phyloP scores from a whole-genome alignment of 2,888 invertebrate species.

The Yponomeuta evonymella region DNA sequence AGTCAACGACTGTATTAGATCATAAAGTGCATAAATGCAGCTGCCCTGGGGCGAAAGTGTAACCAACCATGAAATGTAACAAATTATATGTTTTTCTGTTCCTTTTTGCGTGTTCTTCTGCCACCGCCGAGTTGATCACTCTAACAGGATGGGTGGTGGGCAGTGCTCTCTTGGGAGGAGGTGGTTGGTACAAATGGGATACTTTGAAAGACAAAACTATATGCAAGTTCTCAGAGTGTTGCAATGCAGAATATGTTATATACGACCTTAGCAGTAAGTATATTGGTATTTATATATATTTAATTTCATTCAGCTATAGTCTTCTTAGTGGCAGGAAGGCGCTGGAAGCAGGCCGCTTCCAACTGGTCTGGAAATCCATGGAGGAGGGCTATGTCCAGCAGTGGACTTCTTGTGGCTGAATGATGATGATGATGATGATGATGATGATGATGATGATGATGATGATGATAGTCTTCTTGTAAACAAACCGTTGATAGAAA shows the following conservation, averaged over 20 bases:
- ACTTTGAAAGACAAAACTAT: constrained; percentile 54
- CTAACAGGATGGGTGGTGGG: constrained; percentile 35
- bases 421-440: too few relatives aligned
- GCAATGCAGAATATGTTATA: constrained; percentile 72
- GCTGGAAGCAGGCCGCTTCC: too few relatives aligned
- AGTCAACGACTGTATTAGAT: too few relatives aligned
- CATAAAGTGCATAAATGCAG: too few relatives aligned
- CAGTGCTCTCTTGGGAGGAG: constrained; percentile 39
- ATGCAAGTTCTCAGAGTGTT: constrained; percentile 77
- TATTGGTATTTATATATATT: background rate
- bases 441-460: too few relatives aligned
- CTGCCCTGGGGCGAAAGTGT: too few relatives aligned
- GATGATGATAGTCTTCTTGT: background rate
- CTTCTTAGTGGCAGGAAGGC: too few relatives aligned
- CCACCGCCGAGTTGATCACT: constrained; percentile 45
- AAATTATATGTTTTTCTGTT: constrained; percentile 11
- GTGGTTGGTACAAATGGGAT: constrained; percentile 56
- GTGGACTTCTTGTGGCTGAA: too few relatives aligned
- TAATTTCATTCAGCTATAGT: background rate
- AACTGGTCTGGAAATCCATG: too few relatives aligned
- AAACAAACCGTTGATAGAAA: constrained; percentile 6
- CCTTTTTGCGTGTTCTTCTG: background rate
- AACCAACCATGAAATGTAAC: background rate
- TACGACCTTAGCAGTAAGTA: constrained; percentile 68
- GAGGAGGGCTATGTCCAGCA: too few relatives aligned